These are phyloP conservation scores for Hirtodrosophila histrioides DNA, from an alignment of 2,888 invertebrate genomes.

Conservation along the genomic window DNA sequence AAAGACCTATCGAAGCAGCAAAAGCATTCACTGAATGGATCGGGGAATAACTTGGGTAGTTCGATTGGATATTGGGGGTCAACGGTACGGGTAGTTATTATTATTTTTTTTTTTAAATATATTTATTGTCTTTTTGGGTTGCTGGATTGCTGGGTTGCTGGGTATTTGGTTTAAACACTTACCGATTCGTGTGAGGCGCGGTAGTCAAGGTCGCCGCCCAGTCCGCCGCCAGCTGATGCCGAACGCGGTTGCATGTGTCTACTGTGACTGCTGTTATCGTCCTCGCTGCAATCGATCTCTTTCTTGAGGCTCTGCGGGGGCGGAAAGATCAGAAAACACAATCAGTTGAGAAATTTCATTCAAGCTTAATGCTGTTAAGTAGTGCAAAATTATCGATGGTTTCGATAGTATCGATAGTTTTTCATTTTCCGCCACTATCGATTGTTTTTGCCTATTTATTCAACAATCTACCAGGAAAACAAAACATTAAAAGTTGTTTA, in stretches of 20 bases:
- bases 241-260: constrained; percentile 86
- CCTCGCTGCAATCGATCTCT: constrained; percentile 93
- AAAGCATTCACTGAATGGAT: constrained; percentile 74
- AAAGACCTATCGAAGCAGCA: constrained; percentile 70
- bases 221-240: constrained; percentile 85
- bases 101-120: constrained; percentile 1
- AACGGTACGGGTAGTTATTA: constrained; percentile 5
- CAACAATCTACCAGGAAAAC: too few relatives aligned
- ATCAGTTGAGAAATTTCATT: background rate
- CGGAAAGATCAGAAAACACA: constrained; percentile 2
- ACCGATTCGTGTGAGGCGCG: constrained; percentile 93
- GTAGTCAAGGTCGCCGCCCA: constrained; percentile 90
- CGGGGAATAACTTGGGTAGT: constrained; percentile 12
- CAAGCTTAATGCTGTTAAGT: too few relatives aligned
- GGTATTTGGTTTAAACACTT: constrained; percentile 84
- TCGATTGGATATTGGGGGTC: constrained; percentile 13
- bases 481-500: too few relatives aligned
- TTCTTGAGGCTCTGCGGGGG: constrained; percentile 91
- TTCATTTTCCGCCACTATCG: too few relatives aligned
- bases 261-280: constrained; percentile 84
- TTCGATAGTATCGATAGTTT: too few relatives aligned
- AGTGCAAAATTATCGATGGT: too few relatives aligned
- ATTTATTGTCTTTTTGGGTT: background rate
- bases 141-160: constrained; percentile 18
- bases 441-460: too few relatives aligned